Percentiles rank a stretch among this genome's conserved stretches.
Conservation (phyloP, 2,113 vertebrate genomes). For the Phoenicopterus ruber region DNA sequence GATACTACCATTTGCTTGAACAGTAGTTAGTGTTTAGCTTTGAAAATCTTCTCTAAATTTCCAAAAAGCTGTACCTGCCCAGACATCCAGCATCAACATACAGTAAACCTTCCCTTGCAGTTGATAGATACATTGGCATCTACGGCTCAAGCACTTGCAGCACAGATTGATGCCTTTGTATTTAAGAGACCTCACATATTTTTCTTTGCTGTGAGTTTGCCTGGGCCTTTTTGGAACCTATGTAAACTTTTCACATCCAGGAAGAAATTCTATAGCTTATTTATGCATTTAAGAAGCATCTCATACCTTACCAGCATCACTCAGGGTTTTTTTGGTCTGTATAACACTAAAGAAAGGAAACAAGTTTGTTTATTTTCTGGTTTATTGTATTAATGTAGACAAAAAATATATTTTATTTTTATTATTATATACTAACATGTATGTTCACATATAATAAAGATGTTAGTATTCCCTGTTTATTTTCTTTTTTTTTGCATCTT, state of each 20-base stretch:
- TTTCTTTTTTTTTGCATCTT: too few relatives aligned
- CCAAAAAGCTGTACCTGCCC: background rate
- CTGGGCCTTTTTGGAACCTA: background rate
- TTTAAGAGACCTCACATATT: too few relatives aligned
- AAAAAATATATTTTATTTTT: too few relatives aligned
- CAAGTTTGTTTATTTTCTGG: background rate
- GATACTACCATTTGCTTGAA: too few relatives aligned
- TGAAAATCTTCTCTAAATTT: too few relatives aligned
- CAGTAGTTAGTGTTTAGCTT: too few relatives aligned
- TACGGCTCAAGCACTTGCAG: background rate
- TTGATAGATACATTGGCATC: background rate
- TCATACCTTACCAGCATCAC: background rate
- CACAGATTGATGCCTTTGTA: background rate
- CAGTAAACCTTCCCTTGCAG: background rate
- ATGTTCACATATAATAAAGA: too few relatives aligned
- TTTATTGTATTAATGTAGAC: background rate
- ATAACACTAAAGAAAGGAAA: background rate
- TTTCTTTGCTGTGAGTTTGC: background rate
- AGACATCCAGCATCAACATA: background rate
- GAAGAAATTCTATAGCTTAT: background rate
- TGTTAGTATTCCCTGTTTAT: too few relatives aligned
- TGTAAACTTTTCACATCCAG: background rate
- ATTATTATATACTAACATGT: too few relatives aligned
- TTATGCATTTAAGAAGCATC: background rate
- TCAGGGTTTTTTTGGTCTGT: background rate